These are phyloP conservation scores for Synergus umbraculus DNA, from an alignment of 2,888 invertebrate species.

Conservation along the genomic window DNA sequence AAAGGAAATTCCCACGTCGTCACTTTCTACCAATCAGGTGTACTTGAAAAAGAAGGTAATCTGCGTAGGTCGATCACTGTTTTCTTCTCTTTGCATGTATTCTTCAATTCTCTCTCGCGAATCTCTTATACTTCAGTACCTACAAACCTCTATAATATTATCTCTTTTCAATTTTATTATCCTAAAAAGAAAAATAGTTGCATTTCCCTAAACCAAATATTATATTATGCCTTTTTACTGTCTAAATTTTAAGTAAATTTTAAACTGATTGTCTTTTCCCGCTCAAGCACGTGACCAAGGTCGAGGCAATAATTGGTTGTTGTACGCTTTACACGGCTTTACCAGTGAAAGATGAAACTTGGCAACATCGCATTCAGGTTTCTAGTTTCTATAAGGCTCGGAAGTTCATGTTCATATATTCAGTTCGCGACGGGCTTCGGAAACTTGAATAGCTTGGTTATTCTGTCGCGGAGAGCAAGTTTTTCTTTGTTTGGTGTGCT, in stretches of 20 bases:
- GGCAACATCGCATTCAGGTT: constrained; percentile 18
- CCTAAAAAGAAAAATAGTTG: not conserved
- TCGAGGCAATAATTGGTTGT: not conserved
- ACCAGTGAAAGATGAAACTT: not conserved
- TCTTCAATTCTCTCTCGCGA: too few species aligned
- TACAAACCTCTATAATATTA: too few species aligned
- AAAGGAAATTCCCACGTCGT: too few species aligned
- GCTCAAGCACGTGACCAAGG: not conserved
- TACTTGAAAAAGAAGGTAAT: too few species aligned
- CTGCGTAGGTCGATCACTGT: too few species aligned
- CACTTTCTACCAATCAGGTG: too few species aligned
- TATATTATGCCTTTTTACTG: not conserved
- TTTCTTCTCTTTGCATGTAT: too few species aligned
- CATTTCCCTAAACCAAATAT: not conserved
- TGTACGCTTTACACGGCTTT: not conserved
- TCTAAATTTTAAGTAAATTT: not conserved
- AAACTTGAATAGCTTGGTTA: not conserved
- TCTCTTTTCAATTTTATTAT: not conserved
- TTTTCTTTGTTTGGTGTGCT: constrained; percentile 40
- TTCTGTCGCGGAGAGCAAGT: constrained; percentile 12
- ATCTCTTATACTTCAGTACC: too few species aligned
- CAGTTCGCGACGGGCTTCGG: constrained; percentile 31
- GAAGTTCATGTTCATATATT: not conserved
- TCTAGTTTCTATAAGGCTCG: not conserved
- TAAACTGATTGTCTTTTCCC: not conserved